These are phyloP conservation scores for Holacanthella duospinosa DNA, from an alignment of 2,888 invertebrate genomes.

Conservation along the genomic window DNA sequence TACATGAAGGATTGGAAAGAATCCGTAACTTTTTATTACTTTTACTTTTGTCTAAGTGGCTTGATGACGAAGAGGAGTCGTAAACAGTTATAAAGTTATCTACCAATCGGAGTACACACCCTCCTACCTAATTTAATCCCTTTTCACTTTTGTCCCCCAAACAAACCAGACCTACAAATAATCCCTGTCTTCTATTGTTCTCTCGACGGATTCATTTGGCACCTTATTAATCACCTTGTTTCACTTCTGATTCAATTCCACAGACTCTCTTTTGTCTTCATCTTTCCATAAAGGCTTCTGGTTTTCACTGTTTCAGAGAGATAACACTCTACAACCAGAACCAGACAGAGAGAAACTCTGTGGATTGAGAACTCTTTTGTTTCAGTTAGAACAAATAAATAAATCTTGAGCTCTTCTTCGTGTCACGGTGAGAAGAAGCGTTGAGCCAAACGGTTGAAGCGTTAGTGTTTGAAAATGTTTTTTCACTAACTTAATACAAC, in stretches of 20 bases:
- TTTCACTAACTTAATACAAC: neutral
- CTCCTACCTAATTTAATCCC: too few species aligned
- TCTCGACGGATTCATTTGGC: too few species aligned
- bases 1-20: neutral
- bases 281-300: neutral
- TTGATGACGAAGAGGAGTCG: neutral
- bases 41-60: neutral
- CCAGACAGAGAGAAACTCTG: too few species aligned
- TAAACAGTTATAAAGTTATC: neutral
- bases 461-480: neutral
- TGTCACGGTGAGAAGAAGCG: too few species aligned
- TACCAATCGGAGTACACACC: too few species aligned
- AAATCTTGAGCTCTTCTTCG: neutral
- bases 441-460: too few species aligned
- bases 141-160: constrained; percentile 5
- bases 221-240: constrained; percentile 33
- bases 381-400: neutral
- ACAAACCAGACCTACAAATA: too few species aligned
- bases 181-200: too few species aligned
- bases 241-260: constrained; percentile 2
- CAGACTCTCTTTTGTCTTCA: neutral
- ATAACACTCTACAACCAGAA: neutral
- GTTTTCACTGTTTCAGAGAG: neutral
- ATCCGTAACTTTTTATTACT: neutral
- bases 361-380: too few species aligned